Evolutionary conservation across 1,140 invertebrate genomes (phyloP).

Genomic region (Zaprionus lachaisei): DNA sequence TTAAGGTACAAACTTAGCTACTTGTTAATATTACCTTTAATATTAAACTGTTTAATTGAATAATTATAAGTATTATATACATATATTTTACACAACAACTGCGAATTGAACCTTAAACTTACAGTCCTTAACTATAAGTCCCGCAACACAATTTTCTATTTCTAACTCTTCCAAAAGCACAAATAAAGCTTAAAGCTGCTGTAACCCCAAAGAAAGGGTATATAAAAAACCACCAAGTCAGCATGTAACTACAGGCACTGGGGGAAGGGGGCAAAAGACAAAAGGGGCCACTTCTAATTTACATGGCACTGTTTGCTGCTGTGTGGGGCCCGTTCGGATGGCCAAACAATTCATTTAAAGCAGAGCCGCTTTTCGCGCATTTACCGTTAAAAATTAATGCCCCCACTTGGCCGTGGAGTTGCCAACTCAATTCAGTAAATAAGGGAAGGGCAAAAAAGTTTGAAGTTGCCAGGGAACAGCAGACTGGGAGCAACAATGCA

Average conservation of each 20-base stretch:
- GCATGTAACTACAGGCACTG: slow-evolving; percentile 35
- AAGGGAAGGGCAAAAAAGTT: slow-evolving; percentile 50
- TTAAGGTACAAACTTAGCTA: too few species aligned
- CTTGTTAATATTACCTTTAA: too few species aligned
- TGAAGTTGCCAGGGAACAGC: slow-evolving; percentile 5
- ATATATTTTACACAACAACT: too few species aligned
- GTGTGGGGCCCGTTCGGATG: slow-evolving; percentile 13
- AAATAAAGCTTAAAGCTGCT: neutral
- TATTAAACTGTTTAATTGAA: too few species aligned
- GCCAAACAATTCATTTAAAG: slow-evolving; percentile 74
- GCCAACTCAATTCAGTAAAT: slow-evolving; percentile 73
- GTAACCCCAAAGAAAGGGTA: slow-evolving; percentile 16
- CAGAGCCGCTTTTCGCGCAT: slow-evolving; percentile 76
- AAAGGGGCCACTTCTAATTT: slow-evolving; percentile 74
- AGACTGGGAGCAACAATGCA: slow-evolving; percentile 27
- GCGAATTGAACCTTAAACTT: too few species aligned
- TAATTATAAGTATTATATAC: too few species aligned
- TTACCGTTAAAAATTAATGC: slow-evolving; percentile 82
- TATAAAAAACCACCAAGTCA: slow-evolving; percentile 33
- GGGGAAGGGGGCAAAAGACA: slow-evolving; percentile 49
- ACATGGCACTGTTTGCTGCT: slow-evolving; percentile 53
- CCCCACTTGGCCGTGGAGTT: slow-evolving; percentile 59
- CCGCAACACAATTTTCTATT: too few species aligned
- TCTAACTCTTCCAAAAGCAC: too few species aligned
- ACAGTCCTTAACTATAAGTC: too few species aligned